A percentile compares a stretch with the other conserved stretches of the same genome.
These are phyloP conservation scores for Notodromas monacha DNA, from an alignment of 2,888 invertebrate genomes.

Conservation along the genomic window DNA sequence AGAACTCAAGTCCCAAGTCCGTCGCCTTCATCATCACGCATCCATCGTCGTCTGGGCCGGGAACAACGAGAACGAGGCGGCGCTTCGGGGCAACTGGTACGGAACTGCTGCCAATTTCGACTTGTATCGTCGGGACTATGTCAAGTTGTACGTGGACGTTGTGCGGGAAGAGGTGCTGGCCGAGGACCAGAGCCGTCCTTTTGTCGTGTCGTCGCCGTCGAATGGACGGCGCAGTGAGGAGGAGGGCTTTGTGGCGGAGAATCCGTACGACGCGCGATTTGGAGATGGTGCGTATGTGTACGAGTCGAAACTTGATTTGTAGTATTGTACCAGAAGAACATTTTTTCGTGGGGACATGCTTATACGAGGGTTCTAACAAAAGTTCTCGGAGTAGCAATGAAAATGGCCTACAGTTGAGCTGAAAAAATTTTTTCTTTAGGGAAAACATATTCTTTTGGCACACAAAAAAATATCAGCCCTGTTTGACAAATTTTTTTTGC, in stretches of 20 bases:
- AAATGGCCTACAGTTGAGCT: too few species aligned
- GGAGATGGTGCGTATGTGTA: too few species aligned
- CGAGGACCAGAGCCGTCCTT: slow-evolving; percentile 19
- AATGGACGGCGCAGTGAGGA: slow-evolving; percentile 38
- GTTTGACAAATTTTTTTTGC: too few species aligned
- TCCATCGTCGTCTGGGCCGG: slow-evolving; percentile 64
- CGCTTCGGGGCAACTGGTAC: slow-evolving; percentile 45
- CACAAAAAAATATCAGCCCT: too few species aligned
- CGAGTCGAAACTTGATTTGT: too few species aligned
- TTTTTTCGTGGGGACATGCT: too few species aligned
- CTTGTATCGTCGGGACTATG: slow-evolving; percentile 36
- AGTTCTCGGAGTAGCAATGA: too few species aligned
- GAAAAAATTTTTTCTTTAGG: too few species aligned
- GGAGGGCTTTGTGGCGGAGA: slow-evolving; percentile 37
- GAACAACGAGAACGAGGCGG: slow-evolving; percentile 87
- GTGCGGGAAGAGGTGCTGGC: slow-evolving; percentile 31
- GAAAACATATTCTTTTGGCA: too few species aligned
- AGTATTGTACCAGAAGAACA: too few species aligned
- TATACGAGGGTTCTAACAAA: too few species aligned
- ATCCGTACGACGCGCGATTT: slow-evolving; percentile 42
- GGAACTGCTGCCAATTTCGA: slow-evolving; percentile 16
- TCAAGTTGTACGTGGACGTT: slow-evolving; percentile 43
- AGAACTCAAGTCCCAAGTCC: slow-evolving; percentile 49
- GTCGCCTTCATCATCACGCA: slow-evolving; percentile 48
- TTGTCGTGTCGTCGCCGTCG: slow-evolving; percentile 59